Conservation (phyloP, 92 coral and sea anemone species). For the Umimayanthus kanabou region DNA sequence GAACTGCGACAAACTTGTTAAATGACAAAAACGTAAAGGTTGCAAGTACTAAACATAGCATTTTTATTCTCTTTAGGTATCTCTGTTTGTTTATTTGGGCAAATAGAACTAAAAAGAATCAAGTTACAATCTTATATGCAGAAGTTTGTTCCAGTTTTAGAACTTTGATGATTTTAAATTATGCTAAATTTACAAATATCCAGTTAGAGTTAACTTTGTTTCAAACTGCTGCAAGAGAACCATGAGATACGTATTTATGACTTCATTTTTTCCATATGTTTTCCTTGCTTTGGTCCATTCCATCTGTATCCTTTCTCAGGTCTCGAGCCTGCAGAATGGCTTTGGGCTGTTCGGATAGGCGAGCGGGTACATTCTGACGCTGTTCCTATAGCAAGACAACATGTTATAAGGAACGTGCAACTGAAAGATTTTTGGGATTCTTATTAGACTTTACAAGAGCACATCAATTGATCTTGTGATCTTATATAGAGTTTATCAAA, state of each 20-base stretch:
- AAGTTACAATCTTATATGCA: neutral
- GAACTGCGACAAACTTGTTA: too few relatives aligned
- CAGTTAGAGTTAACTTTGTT: neutral
- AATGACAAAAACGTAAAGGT: too few relatives aligned
- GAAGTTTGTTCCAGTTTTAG: too few relatives aligned
- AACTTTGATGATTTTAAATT: neutral
- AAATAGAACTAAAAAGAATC: neutral
- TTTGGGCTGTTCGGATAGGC: neutral
- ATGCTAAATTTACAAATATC: neutral
- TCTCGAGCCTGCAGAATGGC: neutral
- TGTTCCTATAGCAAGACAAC: neutral
- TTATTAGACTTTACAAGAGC: too few relatives aligned
- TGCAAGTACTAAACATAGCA: too few relatives aligned
- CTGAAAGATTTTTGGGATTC: neutral
- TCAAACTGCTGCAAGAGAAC: neutral
- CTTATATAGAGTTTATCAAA: too few relatives aligned
- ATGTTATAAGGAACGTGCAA: neutral
- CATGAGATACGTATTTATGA: too few relatives aligned
- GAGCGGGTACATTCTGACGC: neutral
- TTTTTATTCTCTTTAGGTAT: too few relatives aligned
- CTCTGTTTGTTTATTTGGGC: neutral
- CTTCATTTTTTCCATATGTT: neutral
- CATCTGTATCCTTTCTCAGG: neutral
- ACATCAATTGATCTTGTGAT: too few relatives aligned
- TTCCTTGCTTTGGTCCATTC: neutral